Base-by-base conservation (phyloP, 2,888 invertebrate species). In the Cremastinae sp. region DNA sequence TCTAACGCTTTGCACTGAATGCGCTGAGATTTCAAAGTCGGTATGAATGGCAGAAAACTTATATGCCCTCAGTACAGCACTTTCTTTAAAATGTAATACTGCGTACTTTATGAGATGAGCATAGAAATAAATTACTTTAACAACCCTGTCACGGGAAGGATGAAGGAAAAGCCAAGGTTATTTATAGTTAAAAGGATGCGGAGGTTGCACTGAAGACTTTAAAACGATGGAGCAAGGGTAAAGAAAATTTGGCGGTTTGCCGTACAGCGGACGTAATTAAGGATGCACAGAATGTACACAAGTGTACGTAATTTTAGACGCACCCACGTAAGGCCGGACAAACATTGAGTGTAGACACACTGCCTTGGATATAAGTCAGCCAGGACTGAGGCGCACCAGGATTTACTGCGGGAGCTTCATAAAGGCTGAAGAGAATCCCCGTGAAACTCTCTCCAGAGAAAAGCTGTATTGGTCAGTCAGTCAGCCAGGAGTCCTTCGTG, bases 401-500 rank as follows among this genome's bases (percentile, higher is more conserved):
- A 65, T 81, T 79, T 78, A 80, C 68, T 66, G 78, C 75, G 69
- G 78, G 74, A 77, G 66, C 77, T 78, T 78, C 78, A 79, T 81
- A 79, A 80, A 81, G 75, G 78, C 75, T 79, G 79, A 74, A 72
- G 55, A 53, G 61, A 4, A 22, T 59, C 73, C 61, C 70, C 28
- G 65, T 39, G 59, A 74, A 49, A 59, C 45, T 55, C 16, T n/a
- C 58, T 45, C 58, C n/a, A 58, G 65, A 59, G 71, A 71, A 39
- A 73, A 77, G 70, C 70, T 75, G 74, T 66, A 71, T 70, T 16
- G 75, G 77, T 80, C 78, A 78, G 73, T 75, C 64, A 28, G 41
- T 61, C 53, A 51, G 35, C 39, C 9, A 9, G 20, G 18, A 1
- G 69, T 61, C 5, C 2, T 28, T 70, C 39, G 43, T 69, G 55